Base-by-base conservation (phyloP, 35 echinoderm and acorn worm species). In the Lytechinus pictus region DNA sequence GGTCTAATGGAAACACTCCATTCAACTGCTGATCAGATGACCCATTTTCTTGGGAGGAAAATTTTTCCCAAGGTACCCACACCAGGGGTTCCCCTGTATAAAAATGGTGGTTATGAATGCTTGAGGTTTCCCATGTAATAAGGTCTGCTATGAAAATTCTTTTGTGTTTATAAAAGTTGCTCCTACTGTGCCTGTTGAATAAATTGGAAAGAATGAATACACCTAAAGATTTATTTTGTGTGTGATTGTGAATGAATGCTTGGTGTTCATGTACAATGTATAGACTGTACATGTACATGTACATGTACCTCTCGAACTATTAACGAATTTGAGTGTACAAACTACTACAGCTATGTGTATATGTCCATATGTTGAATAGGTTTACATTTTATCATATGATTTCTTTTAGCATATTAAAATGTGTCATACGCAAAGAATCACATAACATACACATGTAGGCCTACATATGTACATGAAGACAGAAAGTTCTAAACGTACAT, bases 61-160 rank as follows among this genome's bases (percentile, higher is more conserved):
- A 79, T 79, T 79, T 79, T 79, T 79, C 66, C 66, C 66, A 79
- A 79, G 66, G 66, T 79, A 79, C 66, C 66, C 66, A 79, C 66
- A 79, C 66, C 66, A 79, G 66, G 66, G 66, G 66, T 79, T 79
- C 66, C 66, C 66, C 66, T 79, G 19, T 79, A 44, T 44, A 24
- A 79, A 79, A 79, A 79, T 79, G 66, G 21, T 79, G 66, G 19
- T 79, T 79, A 3, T 24, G 19, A 79, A 79, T 79, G 66, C 66
- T 79, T 79, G 66, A 79, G 66, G 66, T 79, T 79, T 79, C n/a
- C 66, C 66, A 79, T 79, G n/a, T 71, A 24, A 79, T 79, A 24
- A 24, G 16, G 19, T 79, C 66, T 24, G 4, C 19, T 79, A 79
- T 79, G 66, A 79, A 79, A 79, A 79, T 79, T 79, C 66, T 79